A percentile compares a stretch with the other conserved stretches of the same genome.
phyloP scores from a whole-genome alignment of 2,113 vertebrate genomes.

The Bubo bubo region DNA sequence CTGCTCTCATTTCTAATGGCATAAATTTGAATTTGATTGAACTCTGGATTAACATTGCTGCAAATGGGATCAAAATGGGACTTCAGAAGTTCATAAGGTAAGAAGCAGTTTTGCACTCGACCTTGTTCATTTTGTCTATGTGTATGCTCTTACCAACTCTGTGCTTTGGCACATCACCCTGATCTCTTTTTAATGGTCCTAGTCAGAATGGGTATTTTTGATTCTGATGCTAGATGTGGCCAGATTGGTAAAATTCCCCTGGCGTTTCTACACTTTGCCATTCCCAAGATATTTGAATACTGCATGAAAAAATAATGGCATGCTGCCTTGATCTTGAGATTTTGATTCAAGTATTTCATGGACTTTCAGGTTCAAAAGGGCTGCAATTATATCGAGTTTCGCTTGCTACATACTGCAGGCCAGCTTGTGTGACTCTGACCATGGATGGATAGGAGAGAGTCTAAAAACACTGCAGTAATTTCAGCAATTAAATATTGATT shows the following conservation, averaged over 20 bases:
- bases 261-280: not conserved
- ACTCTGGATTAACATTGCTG: slow-evolving; percentile 1
- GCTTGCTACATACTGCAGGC: not conserved
- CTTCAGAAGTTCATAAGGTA: not conserved
- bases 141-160: not conserved
- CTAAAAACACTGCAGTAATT: not conserved
- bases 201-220: not conserved
- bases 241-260: not conserved
- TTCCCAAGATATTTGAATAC: not conserved
- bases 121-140: not conserved
- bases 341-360: not conserved
- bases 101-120: not conserved
- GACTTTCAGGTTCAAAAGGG: slow-evolving; percentile 15
- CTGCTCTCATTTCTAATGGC: not conserved
- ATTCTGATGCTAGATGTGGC: not conserved
- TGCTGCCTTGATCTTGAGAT: not conserved
- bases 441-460: not conserved
- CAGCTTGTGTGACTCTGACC: not conserved
- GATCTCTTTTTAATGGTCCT: not conserved
- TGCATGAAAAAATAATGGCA: not conserved
- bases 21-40: slow-evolving; percentile 59
- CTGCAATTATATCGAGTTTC: not conserved
- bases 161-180: not conserved
- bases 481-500: not conserved
- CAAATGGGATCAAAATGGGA: slow-evolving; percentile 21